phyloP scores from a whole-genome alignment of 2,797 vertebrate genomes.

The Catharus ustulatus region DNA sequence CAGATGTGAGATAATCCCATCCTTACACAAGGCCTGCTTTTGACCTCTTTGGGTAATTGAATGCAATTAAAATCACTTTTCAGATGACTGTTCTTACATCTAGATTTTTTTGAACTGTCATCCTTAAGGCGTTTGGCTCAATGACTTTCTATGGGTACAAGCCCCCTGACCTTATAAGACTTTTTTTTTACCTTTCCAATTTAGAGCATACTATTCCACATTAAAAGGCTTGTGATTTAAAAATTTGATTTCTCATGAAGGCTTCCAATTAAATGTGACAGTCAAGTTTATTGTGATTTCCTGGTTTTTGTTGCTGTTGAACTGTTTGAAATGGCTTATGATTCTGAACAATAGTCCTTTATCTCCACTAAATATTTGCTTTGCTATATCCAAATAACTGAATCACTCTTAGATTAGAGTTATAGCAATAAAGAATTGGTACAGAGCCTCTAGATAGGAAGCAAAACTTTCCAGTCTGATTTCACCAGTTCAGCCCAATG shows the following conservation, averaged over 20 bases:
- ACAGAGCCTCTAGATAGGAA: background rate
- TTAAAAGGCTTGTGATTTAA: background rate
- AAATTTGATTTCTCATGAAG: background rate
- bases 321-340: background rate
- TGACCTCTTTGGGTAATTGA: background rate
- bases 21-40: background rate
- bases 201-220: background rate
- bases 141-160: background rate
- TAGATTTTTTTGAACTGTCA: background rate
- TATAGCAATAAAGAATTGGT: background rate
- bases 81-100: background rate
- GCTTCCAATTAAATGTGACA: background rate
- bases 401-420: background rate
- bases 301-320: background rate
- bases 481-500: background rate
- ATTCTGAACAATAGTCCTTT: background rate
- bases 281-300: background rate
- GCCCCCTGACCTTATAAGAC: background rate
- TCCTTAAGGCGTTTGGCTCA: background rate
- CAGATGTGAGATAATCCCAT: conserved; percentile 18
- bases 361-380: background rate
- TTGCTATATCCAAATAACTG: background rate
- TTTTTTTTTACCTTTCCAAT: background rate
- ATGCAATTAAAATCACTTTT: conserved; percentile 1
- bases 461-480: background rate